Evolutionary conservation across 1,140 invertebrate genomes (phyloP).

Genomic region (Arion vulgaris): DNA sequence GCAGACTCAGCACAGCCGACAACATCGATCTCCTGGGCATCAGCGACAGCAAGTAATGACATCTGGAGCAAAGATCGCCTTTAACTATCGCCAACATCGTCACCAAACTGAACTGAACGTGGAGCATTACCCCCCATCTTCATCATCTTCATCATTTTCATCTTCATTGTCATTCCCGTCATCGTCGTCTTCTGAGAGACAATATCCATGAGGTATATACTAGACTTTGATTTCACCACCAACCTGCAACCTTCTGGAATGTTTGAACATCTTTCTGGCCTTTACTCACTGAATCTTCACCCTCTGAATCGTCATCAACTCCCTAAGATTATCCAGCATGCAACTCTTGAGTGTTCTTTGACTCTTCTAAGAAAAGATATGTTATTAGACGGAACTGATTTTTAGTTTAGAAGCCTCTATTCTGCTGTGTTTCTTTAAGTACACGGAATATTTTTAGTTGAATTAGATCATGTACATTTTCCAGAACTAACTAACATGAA

Average conservation of each 20-base stretch:
- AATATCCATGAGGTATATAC: neutral
- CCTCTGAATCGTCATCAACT: too few relatives aligned
- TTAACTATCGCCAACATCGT: neutral
- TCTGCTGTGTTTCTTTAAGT: too few relatives aligned
- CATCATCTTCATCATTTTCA: neutral
- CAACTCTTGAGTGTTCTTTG: neutral
- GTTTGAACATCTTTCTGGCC: neutral
- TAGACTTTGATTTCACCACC: neutral
- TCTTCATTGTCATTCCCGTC: neutral
- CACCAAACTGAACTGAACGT: constrained; percentile 20
- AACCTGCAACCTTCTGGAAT: neutral
- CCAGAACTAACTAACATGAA: too few relatives aligned
- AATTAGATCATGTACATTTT: too few relatives aligned
- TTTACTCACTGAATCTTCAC: neutral
- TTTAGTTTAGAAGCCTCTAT: too few relatives aligned
- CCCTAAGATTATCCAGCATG: too few relatives aligned
- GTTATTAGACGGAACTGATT: too few relatives aligned
- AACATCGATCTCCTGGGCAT: neutral
- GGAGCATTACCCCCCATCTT: constrained; percentile 16
- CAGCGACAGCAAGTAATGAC: too few relatives aligned
- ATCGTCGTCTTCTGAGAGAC: neutral
- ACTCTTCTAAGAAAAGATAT: neutral
- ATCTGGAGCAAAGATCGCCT: too few relatives aligned
- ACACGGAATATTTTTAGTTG: too few relatives aligned
- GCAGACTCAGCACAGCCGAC: neutral